Evolutionary conservation across 2,113 vertebrate genomes (phyloP), one percentile per base, ranked within the genome.

Genomic region (Eptesicus fuscus): DNA sequence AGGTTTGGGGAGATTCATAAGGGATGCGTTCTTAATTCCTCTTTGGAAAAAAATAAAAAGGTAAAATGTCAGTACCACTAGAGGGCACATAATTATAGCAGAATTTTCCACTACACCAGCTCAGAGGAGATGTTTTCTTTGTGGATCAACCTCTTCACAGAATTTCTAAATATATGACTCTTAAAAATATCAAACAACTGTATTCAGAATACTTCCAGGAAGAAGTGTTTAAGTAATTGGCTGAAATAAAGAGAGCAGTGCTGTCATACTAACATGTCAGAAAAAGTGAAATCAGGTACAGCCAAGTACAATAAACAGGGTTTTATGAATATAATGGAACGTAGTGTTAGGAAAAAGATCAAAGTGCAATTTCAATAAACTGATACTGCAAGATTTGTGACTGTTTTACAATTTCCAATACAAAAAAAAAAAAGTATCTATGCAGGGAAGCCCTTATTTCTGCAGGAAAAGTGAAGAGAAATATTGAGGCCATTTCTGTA

Each of bases 21-120:
- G 88, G 67, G 11, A 47, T 74, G 28, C 44, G 30, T 82, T 80
- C 80, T 96, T 73, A 71, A 76, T 61, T 85, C 13, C 40, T 42
- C 30, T 77, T 71, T 53, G 49, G 79, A 20, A 44, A 63, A 42
- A 32, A 32, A 6, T 3, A 11, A 61, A 82, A 94, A 59, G 95
- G 70, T 89, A 94, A 97, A 95, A 95, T 87, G 59, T 79, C 92
- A 96, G 83, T 83, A 22, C 98, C 98, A 98, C 98, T 98, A 98
- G 98, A 97, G 98, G 98, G 98, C 98, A 98, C 95, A 98, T 97
- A 98, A 97, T 98, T 98, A 95, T 98, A 98, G 98, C 95, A 92
- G 9, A 97, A 97, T 96, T 96, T 97, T 95, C 96, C 70, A 83
- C 18, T 59, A 79, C 56, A 74, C 5, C 76, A 74, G 22, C 49